Conservation (phyloP, 2,797 vertebrate genomes). For the Natrix natrix region DNA sequence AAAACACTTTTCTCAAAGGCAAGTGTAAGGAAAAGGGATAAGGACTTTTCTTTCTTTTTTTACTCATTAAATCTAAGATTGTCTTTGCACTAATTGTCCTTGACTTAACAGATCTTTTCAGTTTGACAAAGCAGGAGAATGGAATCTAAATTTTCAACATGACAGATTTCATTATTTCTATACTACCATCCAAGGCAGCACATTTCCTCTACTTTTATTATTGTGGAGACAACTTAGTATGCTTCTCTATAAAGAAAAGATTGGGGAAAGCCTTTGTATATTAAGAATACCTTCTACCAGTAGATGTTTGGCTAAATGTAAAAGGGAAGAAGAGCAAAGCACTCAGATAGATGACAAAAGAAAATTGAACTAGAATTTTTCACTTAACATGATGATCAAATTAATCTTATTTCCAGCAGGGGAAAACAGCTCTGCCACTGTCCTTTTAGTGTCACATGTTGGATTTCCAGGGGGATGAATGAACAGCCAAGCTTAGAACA, state of each 20-base stretch:
- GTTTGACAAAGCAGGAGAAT: conserved; percentile 7
- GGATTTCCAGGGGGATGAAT: not conserved
- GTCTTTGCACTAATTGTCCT: not conserved
- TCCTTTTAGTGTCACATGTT: not conserved
- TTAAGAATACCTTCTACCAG: not conserved
- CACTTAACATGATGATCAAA: not conserved
- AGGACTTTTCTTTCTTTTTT: not conserved
- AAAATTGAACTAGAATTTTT: not conserved
- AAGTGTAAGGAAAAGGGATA: conserved; percentile 8
- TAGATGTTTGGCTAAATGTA: not conserved
- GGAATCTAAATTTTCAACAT: conserved; percentile 21
- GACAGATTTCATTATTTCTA: conserved; percentile 21
- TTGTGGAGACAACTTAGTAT: not conserved
- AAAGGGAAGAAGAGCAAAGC: not conserved
- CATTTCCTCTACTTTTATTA: conserved; percentile 10
- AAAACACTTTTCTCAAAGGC: not conserved
- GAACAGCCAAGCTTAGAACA: not conserved
- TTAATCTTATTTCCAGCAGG: not conserved
- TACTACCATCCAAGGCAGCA: not conserved
- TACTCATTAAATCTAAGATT: not conserved
- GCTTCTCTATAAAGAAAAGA: not conserved
- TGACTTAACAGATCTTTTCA: not conserved
- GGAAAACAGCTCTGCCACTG: not conserved
- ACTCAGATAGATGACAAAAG: not conserved
- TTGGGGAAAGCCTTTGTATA: not conserved